Conservation (phyloP, 2,113 vertebrate species). For the Platysternon megacephalum region DNA sequence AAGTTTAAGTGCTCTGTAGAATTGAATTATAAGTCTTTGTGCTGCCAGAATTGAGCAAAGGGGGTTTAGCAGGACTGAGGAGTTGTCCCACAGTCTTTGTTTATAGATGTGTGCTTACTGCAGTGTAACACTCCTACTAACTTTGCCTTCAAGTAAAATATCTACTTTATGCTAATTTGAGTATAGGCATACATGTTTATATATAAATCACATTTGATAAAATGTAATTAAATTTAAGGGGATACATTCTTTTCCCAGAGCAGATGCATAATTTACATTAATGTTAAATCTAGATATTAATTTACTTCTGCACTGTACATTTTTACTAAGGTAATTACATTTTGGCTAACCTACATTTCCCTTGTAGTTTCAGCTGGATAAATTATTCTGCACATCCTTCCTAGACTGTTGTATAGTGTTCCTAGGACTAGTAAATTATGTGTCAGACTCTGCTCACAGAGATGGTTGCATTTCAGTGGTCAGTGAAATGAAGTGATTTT, state of each 20-base stretch:
- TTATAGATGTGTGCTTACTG: neutral
- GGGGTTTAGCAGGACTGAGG: neutral
- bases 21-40: neutral
- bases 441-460: neutral
- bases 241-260: slow-evolving; percentile 12
- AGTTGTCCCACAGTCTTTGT: neutral
- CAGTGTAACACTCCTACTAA: neutral
- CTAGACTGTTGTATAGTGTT: neutral
- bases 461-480: neutral
- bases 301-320: slow-evolving; percentile 31
- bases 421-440: neutral
- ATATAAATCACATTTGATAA: slow-evolving; percentile 43
- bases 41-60: neutral
- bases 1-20: neutral
- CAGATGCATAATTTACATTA: slow-evolving; percentile 56
- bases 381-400: neutral
- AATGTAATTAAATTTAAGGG: slow-evolving; percentile 29
- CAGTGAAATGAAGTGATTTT: neutral
- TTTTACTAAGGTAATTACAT: slow-evolving; percentile 40
- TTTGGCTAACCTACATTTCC: slow-evolving; percentile 52
- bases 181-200: slow-evolving; percentile 16
- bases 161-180: slow-evolving; percentile 47
- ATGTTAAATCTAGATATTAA: slow-evolving; percentile 45
- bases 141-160: slow-evolving; percentile 28
- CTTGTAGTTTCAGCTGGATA: slow-evolving; percentile 35